phyloP scores from a whole-genome alignment of 2,888 invertebrate species.

The Standfussiana lucernea region DNA sequence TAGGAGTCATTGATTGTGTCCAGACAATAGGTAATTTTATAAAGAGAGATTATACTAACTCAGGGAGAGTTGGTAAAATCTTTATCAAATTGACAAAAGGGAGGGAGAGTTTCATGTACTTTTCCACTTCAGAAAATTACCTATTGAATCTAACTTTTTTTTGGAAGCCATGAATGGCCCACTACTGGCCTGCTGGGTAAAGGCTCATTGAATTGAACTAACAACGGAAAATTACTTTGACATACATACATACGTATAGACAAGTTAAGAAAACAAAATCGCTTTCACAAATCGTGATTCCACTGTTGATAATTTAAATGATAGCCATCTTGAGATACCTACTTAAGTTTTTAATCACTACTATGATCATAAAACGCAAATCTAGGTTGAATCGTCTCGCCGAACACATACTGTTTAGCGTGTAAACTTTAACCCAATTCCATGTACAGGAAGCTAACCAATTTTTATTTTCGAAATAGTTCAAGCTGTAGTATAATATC shows the following conservation, averaged over 20 bases:
- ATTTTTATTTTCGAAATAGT: constrained; percentile 47
- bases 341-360: constrained; percentile 15
- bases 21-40: neutral
- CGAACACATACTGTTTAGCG: constrained; percentile 20
- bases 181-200: neutral
- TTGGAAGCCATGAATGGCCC: neutral
- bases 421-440: constrained; percentile 44
- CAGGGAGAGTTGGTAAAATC: too few relatives aligned
- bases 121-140: neutral
- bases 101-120: neutral
- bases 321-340: neutral
- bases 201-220: neutral
- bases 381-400: constrained; percentile 52
- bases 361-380: constrained; percentile 43
- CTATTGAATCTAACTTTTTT: neutral
- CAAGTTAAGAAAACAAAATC: too few relatives aligned
- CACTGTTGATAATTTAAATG: constrained; percentile 1
- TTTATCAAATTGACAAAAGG: too few relatives aligned
- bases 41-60: neutral
- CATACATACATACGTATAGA: too few relatives aligned
- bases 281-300: neutral
- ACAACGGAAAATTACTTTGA: neutral
- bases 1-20: constrained; percentile 21
- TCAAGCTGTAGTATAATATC: constrained; percentile 32
- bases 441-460: constrained; percentile 46